Base-by-base conservation (phyloP, 2,797 vertebrate species). In the Centropyge bicolor region DNA sequence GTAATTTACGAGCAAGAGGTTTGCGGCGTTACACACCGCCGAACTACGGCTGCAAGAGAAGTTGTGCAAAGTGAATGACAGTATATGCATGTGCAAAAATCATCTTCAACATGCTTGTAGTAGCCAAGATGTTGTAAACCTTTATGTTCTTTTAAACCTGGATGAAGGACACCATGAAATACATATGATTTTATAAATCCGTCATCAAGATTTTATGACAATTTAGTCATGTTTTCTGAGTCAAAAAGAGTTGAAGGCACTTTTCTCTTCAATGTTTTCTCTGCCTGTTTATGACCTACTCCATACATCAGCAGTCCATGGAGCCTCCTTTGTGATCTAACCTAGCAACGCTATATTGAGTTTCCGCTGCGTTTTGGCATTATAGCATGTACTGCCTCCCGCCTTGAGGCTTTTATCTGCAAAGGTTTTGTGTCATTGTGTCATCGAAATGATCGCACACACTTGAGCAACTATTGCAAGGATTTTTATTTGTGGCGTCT, bases 371-470 rank as follows among this genome's bases (percentile, higher is more conserved):
- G 10, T 49, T 64, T 68, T 13, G 8, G 24, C 46, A 62, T 76
- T 46, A 19, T 38, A 49, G 6, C 20, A 38, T 27, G 67, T 66
- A 46, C 31, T 70, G 70, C 75, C 87, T 75, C 17, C 43, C 16
- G 3, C 87, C 82, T 69, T n/a, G 13, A 83, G 84, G 74, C 56
- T 60, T 78, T 82, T 36, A 66, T 78, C 74, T 64, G 52, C 74
- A 78, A 64, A 35, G 51, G 60, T 88, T 86, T 90, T 76, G 94
- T 90, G 88, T 76, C 54, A 66, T 70, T 83, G 70, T 88, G 72
- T 86, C 82, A 74, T 73, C 62, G 69, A 76, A 75, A 71, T 27
- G 55, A 82, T 88, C 83, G 70, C 75, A 80, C 36, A 41, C 41
- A 48, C 71, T 67, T 46, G 6, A 56, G 63, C 12, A 41, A 35